Base-by-base conservation (phyloP, 1,140 invertebrate genomes). In the Holotrichia oblita region DNA sequence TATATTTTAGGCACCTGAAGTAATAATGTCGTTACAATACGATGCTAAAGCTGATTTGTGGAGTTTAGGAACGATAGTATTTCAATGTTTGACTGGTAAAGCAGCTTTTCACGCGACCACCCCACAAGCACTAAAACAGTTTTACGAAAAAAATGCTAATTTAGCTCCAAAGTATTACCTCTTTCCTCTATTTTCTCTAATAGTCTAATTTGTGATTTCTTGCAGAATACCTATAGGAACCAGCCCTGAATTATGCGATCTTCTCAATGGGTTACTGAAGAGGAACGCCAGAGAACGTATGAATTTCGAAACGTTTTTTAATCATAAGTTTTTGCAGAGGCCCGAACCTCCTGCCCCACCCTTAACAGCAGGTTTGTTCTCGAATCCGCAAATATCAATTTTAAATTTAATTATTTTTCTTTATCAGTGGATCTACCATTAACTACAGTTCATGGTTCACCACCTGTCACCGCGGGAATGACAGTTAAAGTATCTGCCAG, bases 21-120 rank as follows among this genome's bases (percentile, higher is more conserved):
- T 99, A 42, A 99, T 99, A 82, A 99, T 99, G 98, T 99, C 98
- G 2, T 88, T 98, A 73, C 96, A 99, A 85, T 99, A 99, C 87
- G 97, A 99, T 89, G 97, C 97, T 14, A 99, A 99, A 89, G 99
- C 98, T 59, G 98, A 99, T 89, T 89, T 99, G 77, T 99, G 98
- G 98, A 99, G 97, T 80, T 90, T 99, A 80, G 99, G 99, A 73
- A 99, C 98, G 7, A 99, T 99, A 82, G 95, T 99, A 55, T 99
- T 97, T 89, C 98, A 99, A 87, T 99, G 98, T 90, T 90, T 99
- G 79, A 99, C 97, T 73, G 98, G 98, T 61, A 98, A 98, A 87
- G 98, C 98, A 72, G 98, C 99, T 55, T 99, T 99, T 88, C 95
- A 98, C 88, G 98, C 98, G 48, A 95, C 96, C 83, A 99, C 97